Evolutionary conservation across 2,888 invertebrate genomes (phyloP).

Genomic region (Trichacis sp.): DNA sequence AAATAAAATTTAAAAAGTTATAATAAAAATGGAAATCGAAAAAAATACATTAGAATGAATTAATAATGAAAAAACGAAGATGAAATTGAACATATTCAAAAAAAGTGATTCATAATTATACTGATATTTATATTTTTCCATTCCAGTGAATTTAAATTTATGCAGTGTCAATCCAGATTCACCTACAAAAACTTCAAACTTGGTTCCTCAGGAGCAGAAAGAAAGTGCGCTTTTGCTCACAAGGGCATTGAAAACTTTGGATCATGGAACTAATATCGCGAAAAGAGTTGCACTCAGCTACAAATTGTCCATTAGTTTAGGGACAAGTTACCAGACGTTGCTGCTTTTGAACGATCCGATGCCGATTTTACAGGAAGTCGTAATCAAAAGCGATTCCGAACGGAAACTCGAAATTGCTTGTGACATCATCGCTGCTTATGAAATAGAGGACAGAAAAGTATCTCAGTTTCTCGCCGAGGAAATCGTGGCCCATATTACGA

Average conservation of each 20-base stretch:
- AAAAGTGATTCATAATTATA: no score
- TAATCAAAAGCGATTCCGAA: conserved; percentile 70
- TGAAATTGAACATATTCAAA: no score
- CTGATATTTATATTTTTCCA: no score
- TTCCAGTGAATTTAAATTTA: conserved; percentile 40
- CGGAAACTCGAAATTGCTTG: conserved; percentile 74
- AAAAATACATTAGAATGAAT: no score
- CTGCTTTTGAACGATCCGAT: conserved; percentile 71
- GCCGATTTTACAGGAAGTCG: conserved; percentile 71
- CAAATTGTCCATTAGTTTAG: conserved; percentile 72
- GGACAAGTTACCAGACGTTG: conserved; percentile 72
- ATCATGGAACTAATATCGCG: conserved; percentile 71
- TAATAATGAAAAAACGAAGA: no score
- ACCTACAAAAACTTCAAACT: conserved; percentile 19
- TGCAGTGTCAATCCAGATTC: conserved; percentile 13
- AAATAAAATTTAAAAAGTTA: no score
- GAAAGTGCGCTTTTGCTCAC: conserved; percentile 55
- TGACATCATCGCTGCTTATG: conserved; percentile 73
- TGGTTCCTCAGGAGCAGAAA: conserved; percentile 46
- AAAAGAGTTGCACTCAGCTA: conserved; percentile 72
- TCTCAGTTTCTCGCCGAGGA: conserved; percentile 76
- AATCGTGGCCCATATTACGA: conserved; percentile 69
- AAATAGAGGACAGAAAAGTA: conserved; percentile 71
- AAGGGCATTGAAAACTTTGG: conserved; percentile 61
- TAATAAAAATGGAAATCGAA: no score